phyloP scores from a whole-genome alignment of 2,888 invertebrate genomes.

The Monochamus alternatus region DNA sequence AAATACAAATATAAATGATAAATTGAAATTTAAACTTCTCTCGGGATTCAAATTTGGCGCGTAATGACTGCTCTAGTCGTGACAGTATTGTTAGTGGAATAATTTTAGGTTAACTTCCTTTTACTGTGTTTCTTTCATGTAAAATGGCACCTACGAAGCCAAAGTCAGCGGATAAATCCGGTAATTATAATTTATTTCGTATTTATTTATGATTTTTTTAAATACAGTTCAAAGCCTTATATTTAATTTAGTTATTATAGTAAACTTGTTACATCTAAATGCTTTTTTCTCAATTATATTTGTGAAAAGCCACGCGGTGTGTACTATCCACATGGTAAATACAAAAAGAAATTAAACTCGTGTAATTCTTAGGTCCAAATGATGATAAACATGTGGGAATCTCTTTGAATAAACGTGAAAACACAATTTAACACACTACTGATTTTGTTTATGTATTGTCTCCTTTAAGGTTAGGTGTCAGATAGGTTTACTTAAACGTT shows the following conservation, averaged over 20 bases:
- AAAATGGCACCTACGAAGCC: slow-evolving; percentile 92
- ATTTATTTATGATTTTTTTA: not conserved
- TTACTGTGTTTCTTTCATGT: slow-evolving; percentile 62
- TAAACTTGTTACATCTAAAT: slow-evolving; percentile 2
- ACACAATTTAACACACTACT: slow-evolving; percentile 55
- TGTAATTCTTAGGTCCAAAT: slow-evolving; percentile 53
- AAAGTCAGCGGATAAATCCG: slow-evolving; percentile 86
- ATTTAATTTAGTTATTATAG: slow-evolving; percentile 14
- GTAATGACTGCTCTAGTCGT: slow-evolving; percentile 14
- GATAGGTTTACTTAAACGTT: not conserved
- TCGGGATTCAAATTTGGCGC: slow-evolving; percentile 37
- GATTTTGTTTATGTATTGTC: slow-evolving; percentile 42
- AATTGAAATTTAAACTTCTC: too few relatives aligned
- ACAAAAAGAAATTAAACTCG: not conserved
- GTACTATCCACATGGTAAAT: slow-evolving; percentile 45
- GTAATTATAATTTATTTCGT: slow-evolving; percentile 72
- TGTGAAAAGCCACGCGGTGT: slow-evolving; percentile 58
- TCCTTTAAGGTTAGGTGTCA: slow-evolving; percentile 25
- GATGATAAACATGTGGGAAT: slow-evolving; percentile 74
- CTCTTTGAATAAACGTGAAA: slow-evolving; percentile 72
- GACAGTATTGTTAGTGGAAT: slow-evolving; percentile 19
- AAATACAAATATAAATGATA: too few relatives aligned
- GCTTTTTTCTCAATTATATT: not conserved
- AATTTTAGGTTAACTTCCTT: slow-evolving; percentile 59
- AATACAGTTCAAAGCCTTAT: not conserved